Conservation (phyloP, 2,797 vertebrate species). For the Sebastes minor region DNA sequence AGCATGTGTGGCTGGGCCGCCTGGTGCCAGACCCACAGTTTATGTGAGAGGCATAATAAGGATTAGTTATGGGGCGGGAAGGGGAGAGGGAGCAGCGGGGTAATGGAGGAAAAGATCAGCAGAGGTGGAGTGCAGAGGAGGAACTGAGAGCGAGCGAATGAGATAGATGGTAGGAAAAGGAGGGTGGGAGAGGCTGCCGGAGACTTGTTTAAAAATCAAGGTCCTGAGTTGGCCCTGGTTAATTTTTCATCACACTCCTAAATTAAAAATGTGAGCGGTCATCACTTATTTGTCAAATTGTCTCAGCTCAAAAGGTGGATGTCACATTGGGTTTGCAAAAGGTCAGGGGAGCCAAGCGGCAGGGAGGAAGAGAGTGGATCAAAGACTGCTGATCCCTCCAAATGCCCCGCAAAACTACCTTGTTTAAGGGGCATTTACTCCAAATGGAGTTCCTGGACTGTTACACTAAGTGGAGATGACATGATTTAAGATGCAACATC, state of each 20-base stretch:
- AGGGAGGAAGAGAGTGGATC: slow-evolving; percentile 60
- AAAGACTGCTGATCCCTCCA: slow-evolving; percentile 72
- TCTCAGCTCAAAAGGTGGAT: slow-evolving; percentile 73
- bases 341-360: slow-evolving; percentile 58
- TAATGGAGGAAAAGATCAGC: slow-evolving; percentile 35
- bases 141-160: slow-evolving; percentile 27
- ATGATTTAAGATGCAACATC: slow-evolving; percentile 78
- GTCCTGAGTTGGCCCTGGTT: slow-evolving; percentile 71
- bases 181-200: slow-evolving; percentile 4
- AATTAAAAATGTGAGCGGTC: slow-evolving; percentile 86
- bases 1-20: slow-evolving; percentile 52
- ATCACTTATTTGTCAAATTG: slow-evolving; percentile 86
- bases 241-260: slow-evolving; percentile 83
- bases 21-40: slow-evolving; percentile 63
- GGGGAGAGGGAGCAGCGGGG: slow-evolving; percentile 2
- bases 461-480: slow-evolving; percentile 77
- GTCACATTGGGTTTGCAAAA: slow-evolving; percentile 79
- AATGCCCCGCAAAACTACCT: slow-evolving; percentile 68
- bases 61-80: slow-evolving; percentile 69
- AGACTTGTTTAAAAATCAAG: slow-evolving; percentile 74
- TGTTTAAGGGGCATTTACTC: slow-evolving; percentile 72
- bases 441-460: slow-evolving; percentile 68
- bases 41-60: slow-evolving; percentile 75
- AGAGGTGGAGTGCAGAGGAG: slow-evolving; percentile 33
- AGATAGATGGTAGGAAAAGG: slow-evolving; percentile 33